A percentile compares a stretch with the other conserved stretches of the same genome.
phyloP scores from a whole-genome alignment of 2,888 invertebrate genomes.

The Polymixis lichenea region DNA sequence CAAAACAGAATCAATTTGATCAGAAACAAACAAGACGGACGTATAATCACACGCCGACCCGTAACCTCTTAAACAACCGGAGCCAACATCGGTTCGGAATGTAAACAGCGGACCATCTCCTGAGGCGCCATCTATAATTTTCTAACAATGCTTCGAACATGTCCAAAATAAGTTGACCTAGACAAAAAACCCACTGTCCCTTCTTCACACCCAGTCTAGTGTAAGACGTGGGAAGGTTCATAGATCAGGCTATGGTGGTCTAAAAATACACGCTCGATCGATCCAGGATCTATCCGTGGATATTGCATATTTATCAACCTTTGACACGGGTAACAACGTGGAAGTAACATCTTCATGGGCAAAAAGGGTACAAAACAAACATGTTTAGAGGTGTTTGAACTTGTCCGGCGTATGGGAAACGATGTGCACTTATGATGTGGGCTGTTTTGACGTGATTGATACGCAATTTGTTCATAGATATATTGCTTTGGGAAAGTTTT shows the following conservation, averaged over 20 bases:
- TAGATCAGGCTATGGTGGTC: conserved; percentile 72
- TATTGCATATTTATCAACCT: conserved; percentile 91
- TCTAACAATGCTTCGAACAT: conserved; percentile 85
- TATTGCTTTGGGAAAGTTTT: background rate
- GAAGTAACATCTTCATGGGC: conserved; percentile 89
- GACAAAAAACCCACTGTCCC: conserved; percentile 37
- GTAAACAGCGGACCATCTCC: conserved; percentile 89
- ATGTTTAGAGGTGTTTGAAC: conserved; percentile 80
- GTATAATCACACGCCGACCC: conserved; percentile 87
- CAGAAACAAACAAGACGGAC: conserved; percentile 83
- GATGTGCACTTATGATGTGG: conserved; percentile 56
- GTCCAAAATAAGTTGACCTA: conserved; percentile 77
- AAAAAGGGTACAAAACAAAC: conserved; percentile 84
- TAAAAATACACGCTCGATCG: conserved; percentile 85
- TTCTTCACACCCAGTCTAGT: conserved; percentile 28
- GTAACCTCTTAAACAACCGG: conserved; percentile 85
- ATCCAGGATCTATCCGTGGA: conserved; percentile 85
- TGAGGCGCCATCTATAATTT: conserved; percentile 90
- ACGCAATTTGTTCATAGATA: background rate
- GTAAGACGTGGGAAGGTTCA: conserved; percentile 43
- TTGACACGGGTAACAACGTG: conserved; percentile 89
- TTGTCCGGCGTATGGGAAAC: conserved; percentile 70
- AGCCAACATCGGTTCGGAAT: conserved; percentile 86
- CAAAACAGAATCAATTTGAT: conserved; percentile 81
- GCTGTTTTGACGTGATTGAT: background rate